Evolutionary conservation across 2,888 invertebrate species (phyloP).

Genomic region (Drosophila ochracea): DNA sequence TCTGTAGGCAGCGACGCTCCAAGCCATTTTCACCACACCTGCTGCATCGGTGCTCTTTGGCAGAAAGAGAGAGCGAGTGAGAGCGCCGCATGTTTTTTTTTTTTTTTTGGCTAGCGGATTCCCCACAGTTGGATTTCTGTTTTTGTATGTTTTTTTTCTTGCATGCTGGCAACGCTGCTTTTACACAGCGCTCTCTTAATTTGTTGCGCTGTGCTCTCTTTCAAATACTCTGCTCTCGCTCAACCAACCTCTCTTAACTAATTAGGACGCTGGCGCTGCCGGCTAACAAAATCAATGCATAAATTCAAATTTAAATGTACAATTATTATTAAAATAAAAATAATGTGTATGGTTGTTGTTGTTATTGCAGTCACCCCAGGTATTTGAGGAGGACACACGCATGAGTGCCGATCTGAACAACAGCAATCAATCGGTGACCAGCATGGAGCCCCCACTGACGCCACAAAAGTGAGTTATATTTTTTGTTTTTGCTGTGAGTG

Average conservation of each 20-base stretch:
- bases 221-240: conserved; percentile 6
- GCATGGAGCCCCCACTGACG: conserved; percentile 72
- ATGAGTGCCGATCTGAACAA: conserved; percentile 89
- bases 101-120: conserved; percentile 37
- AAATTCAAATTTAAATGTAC: conserved; percentile 1
- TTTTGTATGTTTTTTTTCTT: conserved; percentile 20
- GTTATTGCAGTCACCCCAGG: conserved; percentile 85
- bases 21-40: conserved; percentile 73
- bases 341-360: neutral
- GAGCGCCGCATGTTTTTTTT: conserved; percentile 24
- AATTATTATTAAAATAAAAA: neutral
- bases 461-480: conserved; percentile 72
- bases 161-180: conserved; percentile 61
- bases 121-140: conserved; percentile 17
- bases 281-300: conserved; percentile 30
- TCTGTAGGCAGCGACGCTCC: conserved; percentile 32
- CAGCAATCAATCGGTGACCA: conserved; percentile 68
- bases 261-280: conserved; percentile 33
- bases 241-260: neutral
- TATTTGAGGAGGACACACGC: conserved; percentile 91
- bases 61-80: conserved; percentile 4
- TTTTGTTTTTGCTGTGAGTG: neutral
- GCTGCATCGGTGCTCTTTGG: conserved; percentile 56
- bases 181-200: conserved; percentile 20
- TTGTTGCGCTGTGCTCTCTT: conserved; percentile 6